phyloP scores from a whole-genome alignment of 2,113 vertebrate genomes.

The Mungos mungo region DNA sequence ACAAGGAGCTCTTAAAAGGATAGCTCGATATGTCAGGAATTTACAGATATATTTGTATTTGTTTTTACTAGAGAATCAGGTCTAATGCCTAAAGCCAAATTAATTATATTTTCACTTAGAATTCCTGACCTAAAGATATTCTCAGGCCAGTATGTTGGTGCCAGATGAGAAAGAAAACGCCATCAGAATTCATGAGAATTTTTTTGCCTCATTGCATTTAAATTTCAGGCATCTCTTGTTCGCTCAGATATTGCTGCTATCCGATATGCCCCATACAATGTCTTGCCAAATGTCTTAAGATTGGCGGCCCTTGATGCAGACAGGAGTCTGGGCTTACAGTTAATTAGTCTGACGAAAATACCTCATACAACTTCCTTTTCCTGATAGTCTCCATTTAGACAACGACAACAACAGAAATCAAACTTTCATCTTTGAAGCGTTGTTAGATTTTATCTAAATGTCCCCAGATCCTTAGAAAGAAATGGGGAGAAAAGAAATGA shows the following conservation, averaged over 20 bases:
- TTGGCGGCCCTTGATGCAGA: neutral
- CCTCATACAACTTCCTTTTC: slow-evolving; percentile 20
- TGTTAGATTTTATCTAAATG: slow-evolving; percentile 77
- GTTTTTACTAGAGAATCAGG: neutral
- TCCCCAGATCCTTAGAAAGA: slow-evolving; percentile 78
- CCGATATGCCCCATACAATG: neutral
- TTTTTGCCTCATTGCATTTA: neutral
- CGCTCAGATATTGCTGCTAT: neutral
- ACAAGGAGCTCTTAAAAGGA: neutral
- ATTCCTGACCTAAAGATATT: neutral
- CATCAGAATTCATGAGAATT: neutral
- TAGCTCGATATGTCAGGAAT: neutral
- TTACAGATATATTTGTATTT: neutral
- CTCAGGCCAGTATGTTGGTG: neutral
- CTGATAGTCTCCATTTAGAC: neutral
- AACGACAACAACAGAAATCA: neutral
- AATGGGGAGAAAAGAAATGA: slow-evolving; percentile 66
- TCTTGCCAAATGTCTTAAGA: neutral
- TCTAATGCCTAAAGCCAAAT: neutral
- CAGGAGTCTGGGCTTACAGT: neutral
- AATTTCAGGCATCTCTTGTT: neutral
- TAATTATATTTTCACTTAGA: neutral
- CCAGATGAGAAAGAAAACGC: neutral
- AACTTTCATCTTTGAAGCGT: slow-evolving; percentile 66
- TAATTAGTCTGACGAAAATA: slow-evolving; percentile 40